phyloP scores from a whole-genome alignment of 1,140 invertebrate species.

The Drosophila bocki region DNA sequence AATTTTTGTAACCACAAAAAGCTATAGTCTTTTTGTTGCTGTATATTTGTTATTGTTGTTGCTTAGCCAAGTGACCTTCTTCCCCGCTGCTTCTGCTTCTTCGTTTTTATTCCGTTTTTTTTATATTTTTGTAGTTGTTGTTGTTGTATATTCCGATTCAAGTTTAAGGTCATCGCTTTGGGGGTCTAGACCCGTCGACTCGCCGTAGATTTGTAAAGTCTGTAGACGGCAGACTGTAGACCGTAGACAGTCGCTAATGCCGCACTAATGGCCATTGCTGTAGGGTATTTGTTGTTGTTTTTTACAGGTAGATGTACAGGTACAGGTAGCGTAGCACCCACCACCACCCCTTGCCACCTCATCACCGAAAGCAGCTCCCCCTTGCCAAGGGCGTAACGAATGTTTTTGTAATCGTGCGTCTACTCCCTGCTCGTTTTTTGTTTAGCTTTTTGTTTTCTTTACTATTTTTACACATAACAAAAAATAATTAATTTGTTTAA shows the following conservation, averaged over 20 bases:
- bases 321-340: slow-evolving; percentile 46
- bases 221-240: slow-evolving; percentile 17
- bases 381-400: slow-evolving; percentile 62
- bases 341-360: neutral
- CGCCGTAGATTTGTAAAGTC: slow-evolving; percentile 22
- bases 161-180: slow-evolving; percentile 71
- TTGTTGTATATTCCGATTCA: slow-evolving; percentile 57
- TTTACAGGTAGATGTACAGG: slow-evolving; percentile 35
- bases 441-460: neutral
- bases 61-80: slow-evolving; percentile 38
- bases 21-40: slow-evolving; percentile 5
- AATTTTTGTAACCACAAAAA: slow-evolving; percentile 53
- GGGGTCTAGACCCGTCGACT: slow-evolving; percentile 38
- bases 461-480: neutral
- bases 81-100: slow-evolving; percentile 30
- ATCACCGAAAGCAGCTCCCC: neutral
- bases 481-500: neutral
- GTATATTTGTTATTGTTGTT: slow-evolving; percentile 5
- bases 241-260: slow-evolving; percentile 65
- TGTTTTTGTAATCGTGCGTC: slow-evolving; percentile 47
- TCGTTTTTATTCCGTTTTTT: slow-evolving; percentile 24
- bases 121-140: slow-evolving; percentile 21
- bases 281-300: slow-evolving; percentile 50
- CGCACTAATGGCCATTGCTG: slow-evolving; percentile 52
- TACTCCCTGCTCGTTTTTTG: neutral